Base-by-base conservation (phyloP, 2,888 invertebrate species). In the Spilosoma lubricipeda region DNA sequence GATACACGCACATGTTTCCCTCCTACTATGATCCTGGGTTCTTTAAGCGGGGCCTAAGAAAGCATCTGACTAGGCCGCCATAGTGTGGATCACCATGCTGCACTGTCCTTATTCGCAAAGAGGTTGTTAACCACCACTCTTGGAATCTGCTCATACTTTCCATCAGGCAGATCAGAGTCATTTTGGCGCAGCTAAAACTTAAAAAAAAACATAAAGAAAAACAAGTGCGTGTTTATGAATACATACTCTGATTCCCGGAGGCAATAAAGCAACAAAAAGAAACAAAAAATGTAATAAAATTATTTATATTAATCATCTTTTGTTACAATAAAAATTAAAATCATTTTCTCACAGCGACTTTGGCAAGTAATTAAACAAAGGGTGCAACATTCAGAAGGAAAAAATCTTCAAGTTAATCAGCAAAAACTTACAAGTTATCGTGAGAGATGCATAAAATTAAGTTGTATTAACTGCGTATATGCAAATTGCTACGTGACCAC, bases 381-480 rank as follows among this genome's bases (percentile, higher is more conserved):
- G 59, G 75, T 77, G 68, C 71, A 63, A 48, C 76, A 67, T 79
- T 74, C 77, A 36, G 74, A 68, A 76, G 74, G 78, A 85, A 82
- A 77, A 73, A 70, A 63, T 74, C 80, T 78, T 78, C 78, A 66
- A 15, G 80, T 81, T 87, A 84, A 86, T 83, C 83, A 78, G 77
- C 78, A 86, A 90, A 91, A 90, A 84, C 73, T 80, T 59, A 69
- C 72, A 88, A 88, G 87, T 86, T 72, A 89, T 89, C 93, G 93
- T 94, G 93, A 90, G 94, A 94, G 86, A 84, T 86, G 92, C 90
- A 94, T 93, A 93, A 91, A 92, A 93, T 93, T 92, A 92, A 89
- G 84, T 84, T 80, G 78, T 83, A 88, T 88, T 87, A 87, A 88
- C 88, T 88, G 88, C 83, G 78, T 79, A 84, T 89, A 91, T 91